Evolutionary conservation across 1,140 invertebrate genomes (phyloP), one percentile per base, ranked within the genome.

Genomic region (Zaprionus ghesquierei): DNA sequence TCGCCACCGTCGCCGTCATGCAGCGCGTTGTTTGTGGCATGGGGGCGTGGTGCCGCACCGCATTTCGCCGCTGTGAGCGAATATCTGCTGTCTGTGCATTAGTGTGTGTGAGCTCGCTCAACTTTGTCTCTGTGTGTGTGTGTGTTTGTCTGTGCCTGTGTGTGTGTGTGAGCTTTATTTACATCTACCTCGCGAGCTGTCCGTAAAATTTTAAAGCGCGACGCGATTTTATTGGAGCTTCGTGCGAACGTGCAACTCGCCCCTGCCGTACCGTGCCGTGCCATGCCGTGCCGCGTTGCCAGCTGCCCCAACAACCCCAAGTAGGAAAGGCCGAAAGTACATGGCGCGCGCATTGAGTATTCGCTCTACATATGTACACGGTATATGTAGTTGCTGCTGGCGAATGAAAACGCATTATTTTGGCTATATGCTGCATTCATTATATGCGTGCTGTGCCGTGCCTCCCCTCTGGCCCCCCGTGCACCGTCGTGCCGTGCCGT

Each of bases 181-280:
- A 89, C 85, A 80, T 76, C 55, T 71, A 61, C 73, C 56, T 78
- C 80, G 84, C 85, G 79, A 84, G 33, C 79, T 89, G 85, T 89
- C 84, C 75, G 79, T 80, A 89, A 89, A 89, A 89, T 66, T 89
- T 89, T 80, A 80, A 89, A 89, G 60, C 85, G 85, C 84, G 85
- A 79, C 68, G 74, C 84, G 84, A 89, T 89, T 89, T 89, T 89
- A 89, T 89, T 89, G 84, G 84, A 70, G 76, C 69, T 66, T 71
- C 74, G 74, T 89, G 77, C 76, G 66, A 89, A 80, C 69, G 56
- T 76, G 61, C 69, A 65, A 79, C 63, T 75, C 76, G 31, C 60
- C 58, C 38, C 20, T 18, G 64, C 25, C 41, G n/a, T 12, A 15
- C 25, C 35, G n/a, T 6, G 35, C n/a, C 13, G 33, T 29, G 27